Evolutionary conservation across 92 coral and sea anemone species (phyloP).

Genomic region (Paramuricea clavata): DNA sequence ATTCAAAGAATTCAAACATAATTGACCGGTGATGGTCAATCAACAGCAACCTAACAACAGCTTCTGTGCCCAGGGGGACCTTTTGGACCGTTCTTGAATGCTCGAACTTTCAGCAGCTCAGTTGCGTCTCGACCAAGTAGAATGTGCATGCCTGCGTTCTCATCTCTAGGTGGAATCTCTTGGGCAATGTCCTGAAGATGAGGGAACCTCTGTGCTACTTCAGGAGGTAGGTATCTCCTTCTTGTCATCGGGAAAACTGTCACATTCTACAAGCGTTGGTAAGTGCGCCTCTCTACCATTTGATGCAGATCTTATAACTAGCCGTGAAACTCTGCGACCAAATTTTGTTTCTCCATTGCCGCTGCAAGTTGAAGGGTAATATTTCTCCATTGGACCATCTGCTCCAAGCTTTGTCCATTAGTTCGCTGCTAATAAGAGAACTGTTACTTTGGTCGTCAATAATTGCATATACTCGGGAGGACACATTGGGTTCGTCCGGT

Average conservation of each 20-base stretch:
- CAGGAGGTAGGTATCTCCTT: conserved; percentile 64
- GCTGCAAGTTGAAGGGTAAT: conserved; percentile 67
- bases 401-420: conserved; percentile 72
- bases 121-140: conserved; percentile 43
- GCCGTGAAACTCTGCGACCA: conserved; percentile 58
- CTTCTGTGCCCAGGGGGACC: conserved; percentile 42
- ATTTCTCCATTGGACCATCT: conserved; percentile 51
- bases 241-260: conserved; percentile 61
- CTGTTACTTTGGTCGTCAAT: conserved; percentile 71
- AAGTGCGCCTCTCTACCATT: conserved; percentile 28
- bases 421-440: conserved; percentile 62
- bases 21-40: conserved; percentile 26
- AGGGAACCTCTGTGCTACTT: conserved; percentile 54
- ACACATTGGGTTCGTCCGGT: conserved; percentile 15
- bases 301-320: conserved; percentile 32
- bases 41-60: conserved; percentile 20
- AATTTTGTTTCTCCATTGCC: conserved; percentile 50
- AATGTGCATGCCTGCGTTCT: conserved; percentile 2
- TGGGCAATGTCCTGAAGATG: conserved; percentile 29
- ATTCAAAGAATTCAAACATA: conserved; percentile 50
- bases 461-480: conserved; percentile 57
- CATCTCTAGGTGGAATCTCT: conserved; percentile 3
- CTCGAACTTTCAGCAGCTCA: conserved; percentile 24
- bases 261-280: conserved; percentile 61
- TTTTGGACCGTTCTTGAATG: conserved; percentile 34